Percentiles rank a stretch among this genome's conserved stretches.
Evolutionary conservation across 2,888 invertebrate genomes (phyloP).

Genomic region (Epinotia ramella): DNA sequence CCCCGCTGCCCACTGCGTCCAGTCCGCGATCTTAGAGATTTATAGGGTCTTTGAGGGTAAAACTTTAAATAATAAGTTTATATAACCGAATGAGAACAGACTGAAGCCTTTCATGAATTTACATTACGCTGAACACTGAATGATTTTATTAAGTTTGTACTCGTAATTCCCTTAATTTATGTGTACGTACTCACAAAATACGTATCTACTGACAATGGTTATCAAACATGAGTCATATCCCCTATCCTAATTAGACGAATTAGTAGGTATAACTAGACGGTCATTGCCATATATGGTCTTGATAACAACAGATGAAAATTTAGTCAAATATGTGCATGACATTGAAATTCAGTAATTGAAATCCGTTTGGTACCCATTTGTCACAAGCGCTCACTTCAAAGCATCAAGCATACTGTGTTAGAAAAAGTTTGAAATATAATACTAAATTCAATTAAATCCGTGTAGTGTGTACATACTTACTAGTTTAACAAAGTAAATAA

Average conservation of each 20-base stretch:
- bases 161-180: neutral
- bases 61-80: no score
- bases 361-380: no score
- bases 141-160: neutral
- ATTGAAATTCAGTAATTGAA: no score
- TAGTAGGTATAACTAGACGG: neutral
- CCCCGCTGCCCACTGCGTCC: no score
- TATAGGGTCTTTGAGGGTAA: no score
- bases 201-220: neutral
- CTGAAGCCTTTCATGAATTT: no score
- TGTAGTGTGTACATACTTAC: neutral
- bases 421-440: neutral
- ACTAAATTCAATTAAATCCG: neutral
- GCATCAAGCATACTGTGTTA: no score
- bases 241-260: neutral
- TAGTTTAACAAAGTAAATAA: neutral
- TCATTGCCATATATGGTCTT: neutral
- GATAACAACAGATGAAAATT: neutral
- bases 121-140: no score
- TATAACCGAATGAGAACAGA: no score
- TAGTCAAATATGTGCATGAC: no score
- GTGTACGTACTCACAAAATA: neutral
- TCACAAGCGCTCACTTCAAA: no score
- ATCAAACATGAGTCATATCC: neutral
- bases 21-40: no score